phyloP scores from a whole-genome alignment of 2,888 invertebrate genomes.

The Idaea dimidiata region DNA sequence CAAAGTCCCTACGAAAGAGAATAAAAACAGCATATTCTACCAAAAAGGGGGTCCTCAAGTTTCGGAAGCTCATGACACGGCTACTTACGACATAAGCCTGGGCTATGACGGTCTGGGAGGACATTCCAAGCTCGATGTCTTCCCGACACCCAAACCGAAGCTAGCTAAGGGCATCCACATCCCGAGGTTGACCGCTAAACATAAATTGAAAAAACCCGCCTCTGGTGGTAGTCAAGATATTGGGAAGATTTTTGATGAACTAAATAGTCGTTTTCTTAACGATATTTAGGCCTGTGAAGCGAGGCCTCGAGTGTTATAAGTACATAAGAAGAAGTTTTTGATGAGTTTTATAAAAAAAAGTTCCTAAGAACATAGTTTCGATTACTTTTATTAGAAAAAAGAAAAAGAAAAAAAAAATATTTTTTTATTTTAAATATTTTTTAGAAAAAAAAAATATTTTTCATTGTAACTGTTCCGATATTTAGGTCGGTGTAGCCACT shows the following conservation, averaged over 20 bases:
- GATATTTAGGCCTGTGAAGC: no score
- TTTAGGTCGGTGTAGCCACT: not conserved
- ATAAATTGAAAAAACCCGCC: conserved; percentile 52
- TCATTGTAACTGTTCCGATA: no score
- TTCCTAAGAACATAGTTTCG: no score
- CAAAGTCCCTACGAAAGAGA: conserved; percentile 33
- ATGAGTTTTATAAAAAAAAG: no score
- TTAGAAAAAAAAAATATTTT: no score
- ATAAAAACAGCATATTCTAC: conserved; percentile 52
- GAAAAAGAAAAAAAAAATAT: no score
- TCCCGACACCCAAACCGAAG: conserved; percentile 53
- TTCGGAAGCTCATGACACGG: conserved; percentile 19
- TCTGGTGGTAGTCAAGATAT: conserved; percentile 49
- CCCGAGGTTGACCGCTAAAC: conserved; percentile 54
- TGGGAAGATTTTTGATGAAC: conserved; percentile 46
- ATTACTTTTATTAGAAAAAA: no score
- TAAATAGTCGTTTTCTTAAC: conserved; percentile 6
- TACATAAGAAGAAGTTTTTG: no score
- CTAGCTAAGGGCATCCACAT: conserved; percentile 43
- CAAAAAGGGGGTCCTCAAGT: conserved; percentile 38
- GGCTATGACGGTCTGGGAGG: conserved; percentile 79
- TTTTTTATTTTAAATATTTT: no score
- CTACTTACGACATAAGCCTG: conserved; percentile 40
- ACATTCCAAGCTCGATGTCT: conserved; percentile 74
- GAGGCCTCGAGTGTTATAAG: no score